Conservation (phyloP, 2,888 invertebrate genomes). For the Apocheima hispidaria region DNA sequence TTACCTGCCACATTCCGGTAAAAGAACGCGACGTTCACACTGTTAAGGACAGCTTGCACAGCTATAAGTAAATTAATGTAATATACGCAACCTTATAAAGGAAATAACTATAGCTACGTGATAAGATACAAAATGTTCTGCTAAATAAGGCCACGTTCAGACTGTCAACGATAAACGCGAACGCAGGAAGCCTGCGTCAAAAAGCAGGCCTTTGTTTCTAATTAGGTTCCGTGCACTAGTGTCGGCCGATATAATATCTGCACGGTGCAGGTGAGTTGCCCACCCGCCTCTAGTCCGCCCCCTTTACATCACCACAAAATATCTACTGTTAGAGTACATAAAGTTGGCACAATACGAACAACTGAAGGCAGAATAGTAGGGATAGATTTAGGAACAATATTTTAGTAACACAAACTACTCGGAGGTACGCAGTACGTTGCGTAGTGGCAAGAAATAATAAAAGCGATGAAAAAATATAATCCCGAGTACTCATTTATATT, state of each 20-base stretch:
- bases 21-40: neutral
- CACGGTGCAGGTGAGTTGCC: conserved; percentile 64
- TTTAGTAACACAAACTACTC: no score
- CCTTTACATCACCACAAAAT: conserved; percentile 6
- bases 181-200: conserved; percentile 25
- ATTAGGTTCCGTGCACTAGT: conserved; percentile 45
- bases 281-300: conserved; percentile 45
- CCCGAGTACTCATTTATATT: no score
- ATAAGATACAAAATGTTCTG: no score
- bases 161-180: conserved; percentile 2
- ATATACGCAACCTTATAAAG: neutral
- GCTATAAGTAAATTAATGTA: no score
- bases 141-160: neutral
- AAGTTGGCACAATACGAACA: neutral
- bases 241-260: conserved; percentile 59
- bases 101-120: neutral
- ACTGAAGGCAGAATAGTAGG: no score
- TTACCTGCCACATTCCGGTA: no score
- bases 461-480: no score
- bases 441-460: no score
- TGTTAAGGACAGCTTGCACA: no score
- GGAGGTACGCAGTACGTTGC: no score
- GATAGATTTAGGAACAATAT: no score
- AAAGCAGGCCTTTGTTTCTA: conserved; percentile 38
- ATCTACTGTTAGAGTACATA: neutral